Evolutionary conservation across 2,888 invertebrate genomes (phyloP).

Genomic region (Synanthedon tipuliformis): DNA sequence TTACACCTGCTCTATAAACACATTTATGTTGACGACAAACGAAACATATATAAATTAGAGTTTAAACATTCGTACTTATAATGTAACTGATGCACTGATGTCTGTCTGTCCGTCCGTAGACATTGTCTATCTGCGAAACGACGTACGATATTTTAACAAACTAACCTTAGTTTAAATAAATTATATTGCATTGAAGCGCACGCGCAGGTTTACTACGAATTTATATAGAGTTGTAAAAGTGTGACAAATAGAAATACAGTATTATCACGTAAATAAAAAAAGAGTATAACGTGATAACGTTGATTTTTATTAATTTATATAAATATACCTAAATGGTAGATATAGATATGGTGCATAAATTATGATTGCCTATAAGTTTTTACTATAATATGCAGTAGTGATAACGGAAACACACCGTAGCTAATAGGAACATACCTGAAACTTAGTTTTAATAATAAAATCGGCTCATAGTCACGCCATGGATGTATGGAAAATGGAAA

Average conservation of each 20-base stretch:
- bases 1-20: background rate
- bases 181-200: slow-evolving; percentile 27
- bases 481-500: too few relatives aligned
- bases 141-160: slow-evolving; percentile 43
- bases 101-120: slow-evolving; percentile 26
- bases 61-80: background rate
- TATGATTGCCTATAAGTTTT: too few relatives aligned
- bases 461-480: too few relatives aligned
- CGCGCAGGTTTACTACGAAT: slow-evolving; percentile 11
- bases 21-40: background rate
- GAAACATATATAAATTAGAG: background rate
- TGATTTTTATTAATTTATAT: too few relatives aligned
- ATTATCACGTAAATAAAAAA: too few relatives aligned
- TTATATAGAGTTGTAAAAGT: background rate
- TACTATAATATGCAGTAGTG: too few relatives aligned
- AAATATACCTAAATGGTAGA: too few relatives aligned
- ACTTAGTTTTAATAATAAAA: too few relatives aligned
- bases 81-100: slow-evolving; percentile 5
- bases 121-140: slow-evolving; percentile 25
- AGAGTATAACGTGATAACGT: too few relatives aligned
- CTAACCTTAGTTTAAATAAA: slow-evolving; percentile 37
- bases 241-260: background rate
- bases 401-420: too few relatives aligned
- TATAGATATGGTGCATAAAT: too few relatives aligned
- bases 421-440: too few relatives aligned